phyloP scores from a whole-genome alignment of 2,888 invertebrate species.

The Amphipyra tragopoginis region DNA sequence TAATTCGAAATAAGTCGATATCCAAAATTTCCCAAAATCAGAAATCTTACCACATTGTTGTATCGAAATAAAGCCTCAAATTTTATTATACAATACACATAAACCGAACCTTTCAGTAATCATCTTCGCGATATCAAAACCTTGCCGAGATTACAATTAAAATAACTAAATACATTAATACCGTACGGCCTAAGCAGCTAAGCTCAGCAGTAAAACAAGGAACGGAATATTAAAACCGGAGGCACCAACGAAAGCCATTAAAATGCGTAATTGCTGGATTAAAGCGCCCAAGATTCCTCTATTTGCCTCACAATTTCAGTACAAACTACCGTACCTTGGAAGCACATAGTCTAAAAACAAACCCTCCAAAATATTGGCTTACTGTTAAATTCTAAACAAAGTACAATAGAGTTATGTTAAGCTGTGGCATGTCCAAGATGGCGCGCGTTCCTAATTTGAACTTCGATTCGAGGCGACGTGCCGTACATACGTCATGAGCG shows the following conservation, averaged over 20 bases:
- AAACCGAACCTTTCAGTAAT: slow-evolving; percentile 39
- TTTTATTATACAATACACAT: slow-evolving; percentile 14
- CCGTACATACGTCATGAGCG: slow-evolving; percentile 86
- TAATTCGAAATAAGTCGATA: too few relatives aligned
- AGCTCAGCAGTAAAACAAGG: slow-evolving; percentile 85
- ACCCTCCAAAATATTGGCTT: background rate
- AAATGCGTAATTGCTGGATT: slow-evolving; percentile 90
- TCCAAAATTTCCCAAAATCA: background rate
- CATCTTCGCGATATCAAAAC: slow-evolving; percentile 46
- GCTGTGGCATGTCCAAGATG: slow-evolving; percentile 75
- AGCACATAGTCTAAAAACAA: slow-evolving; percentile 63
- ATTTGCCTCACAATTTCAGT: slow-evolving; percentile 73
- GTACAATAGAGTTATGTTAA: slow-evolving; percentile 46
- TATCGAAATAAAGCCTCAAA: slow-evolving; percentile 10
- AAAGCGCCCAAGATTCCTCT: slow-evolving; percentile 88
- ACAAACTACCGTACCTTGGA: slow-evolving; percentile 63
- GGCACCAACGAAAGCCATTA: slow-evolving; percentile 85
- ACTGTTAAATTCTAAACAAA: slow-evolving; percentile 18
- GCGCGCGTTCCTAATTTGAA: slow-evolving; percentile 79
- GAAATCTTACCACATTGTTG: background rate
- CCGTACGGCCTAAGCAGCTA: slow-evolving; percentile 69
- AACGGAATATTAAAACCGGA: slow-evolving; percentile 87
- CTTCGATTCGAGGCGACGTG: slow-evolving; percentile 80
- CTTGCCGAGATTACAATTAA: slow-evolving; percentile 66
- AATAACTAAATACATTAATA: slow-evolving; percentile 76